Base-by-base conservation (phyloP, 92 coral and sea anemone genomes). In the Micromussa lordhowensis region DNA sequence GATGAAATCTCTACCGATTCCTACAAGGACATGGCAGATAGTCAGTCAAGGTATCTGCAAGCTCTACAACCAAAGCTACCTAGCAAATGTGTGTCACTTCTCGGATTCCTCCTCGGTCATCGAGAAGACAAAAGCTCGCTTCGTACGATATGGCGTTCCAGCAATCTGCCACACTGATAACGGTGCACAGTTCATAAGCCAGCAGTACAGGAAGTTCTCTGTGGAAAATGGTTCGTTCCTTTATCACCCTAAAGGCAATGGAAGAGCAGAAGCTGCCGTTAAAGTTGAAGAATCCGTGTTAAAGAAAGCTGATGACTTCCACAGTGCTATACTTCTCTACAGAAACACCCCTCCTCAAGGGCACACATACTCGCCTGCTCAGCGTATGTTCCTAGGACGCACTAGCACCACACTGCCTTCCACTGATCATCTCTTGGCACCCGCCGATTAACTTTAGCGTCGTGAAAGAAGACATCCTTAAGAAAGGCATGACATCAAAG, bases 101-200 rank as follows among this genome's bases (percentile, higher is more conserved):
- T 85, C 92, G 0, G 92, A 93, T 78, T 90, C 92, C 29, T 29
- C 91, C 15, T 81, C 92, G 1, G 58, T 82, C 28, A 51, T 89
- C 31, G 77, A 86, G 64, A 86, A 86, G 31, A 92, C 91, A 24
- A 92, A 89, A 51, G 82, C 82, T 19, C 92, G 86, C 90, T 85
- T 89, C 54, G 89, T 93, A 76, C 7, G 93, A 58, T 90, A 29
- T 69, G 86, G 89, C 3, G 86, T 85, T 66, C 94, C 96, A 54
- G 78, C 28, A 18, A 58, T 87, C 19, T 87, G 84, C 84, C 92
- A 88, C 83, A 91, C 84, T 14, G 90, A 91, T 36, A 86, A 91
- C 59, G 74, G 88, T 2, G 58, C 88, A 29, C 93, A 86, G 78
- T 91, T 80, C 81, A 36, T 80, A 38, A 81, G 87, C 54, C 44